phyloP scores from a whole-genome alignment of 2,113 vertebrate genomes.

The Zeus faber region DNA sequence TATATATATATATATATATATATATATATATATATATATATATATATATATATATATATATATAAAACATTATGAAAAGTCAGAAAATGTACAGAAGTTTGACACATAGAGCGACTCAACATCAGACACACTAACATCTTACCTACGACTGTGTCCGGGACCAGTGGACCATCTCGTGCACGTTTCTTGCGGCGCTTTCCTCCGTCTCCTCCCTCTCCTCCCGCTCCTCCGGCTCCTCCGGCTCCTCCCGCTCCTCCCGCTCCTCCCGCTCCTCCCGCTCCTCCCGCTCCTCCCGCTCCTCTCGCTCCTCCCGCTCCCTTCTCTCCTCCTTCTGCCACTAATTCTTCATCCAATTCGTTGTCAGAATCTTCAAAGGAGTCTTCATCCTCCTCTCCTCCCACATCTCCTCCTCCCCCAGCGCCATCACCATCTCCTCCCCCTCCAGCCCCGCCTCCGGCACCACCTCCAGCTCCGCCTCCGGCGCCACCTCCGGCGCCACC shows the following conservation, averaged over 20 bases:
- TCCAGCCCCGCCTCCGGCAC: neutral
- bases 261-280: neutral
- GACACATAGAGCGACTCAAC: too few relatives aligned
- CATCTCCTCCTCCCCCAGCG: neutral
- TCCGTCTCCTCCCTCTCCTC: neutral
- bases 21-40: too few relatives aligned
- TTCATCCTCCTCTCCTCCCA: neutral
- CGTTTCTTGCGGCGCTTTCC: conserved; percentile 39
- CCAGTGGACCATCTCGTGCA: conserved; percentile 39
- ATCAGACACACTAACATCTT: conserved; percentile 32
- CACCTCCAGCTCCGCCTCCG: neutral
- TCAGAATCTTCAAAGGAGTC: too few relatives aligned
- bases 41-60: too few relatives aligned
- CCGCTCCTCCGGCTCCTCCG: neutral
- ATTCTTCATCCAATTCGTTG: too few relatives aligned
- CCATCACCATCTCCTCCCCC: neutral
- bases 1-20: too few relatives aligned
- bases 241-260: neutral
- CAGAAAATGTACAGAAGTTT: too few relatives aligned
- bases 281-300: neutral
- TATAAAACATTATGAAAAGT: too few relatives aligned
- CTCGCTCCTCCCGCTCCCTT: conserved; percentile 1
- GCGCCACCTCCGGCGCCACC: neutral
- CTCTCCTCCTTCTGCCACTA: neutral
- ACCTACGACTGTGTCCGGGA: conserved; percentile 62